phyloP scores from a whole-genome alignment of 2,113 vertebrate genomes.

The Solenodon paradoxus region DNA sequence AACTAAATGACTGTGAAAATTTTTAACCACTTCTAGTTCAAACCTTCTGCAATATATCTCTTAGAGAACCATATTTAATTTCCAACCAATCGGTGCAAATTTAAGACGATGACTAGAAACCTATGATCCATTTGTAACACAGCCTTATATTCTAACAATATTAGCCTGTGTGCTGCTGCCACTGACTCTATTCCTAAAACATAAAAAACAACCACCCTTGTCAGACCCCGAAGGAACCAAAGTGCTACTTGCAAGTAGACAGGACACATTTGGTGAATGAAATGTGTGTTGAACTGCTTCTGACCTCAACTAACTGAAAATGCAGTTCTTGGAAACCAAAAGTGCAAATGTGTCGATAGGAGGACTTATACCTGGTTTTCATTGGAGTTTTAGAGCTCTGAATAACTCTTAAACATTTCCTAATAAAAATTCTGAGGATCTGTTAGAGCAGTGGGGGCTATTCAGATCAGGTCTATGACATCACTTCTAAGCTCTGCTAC shows the following conservation, averaged over 20 bases:
- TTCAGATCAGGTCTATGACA: background rate
- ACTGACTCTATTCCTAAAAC: conserved; percentile 52
- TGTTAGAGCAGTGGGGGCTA: background rate
- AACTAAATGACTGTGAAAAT: background rate
- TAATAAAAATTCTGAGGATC: conserved; percentile 25
- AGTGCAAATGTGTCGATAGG: background rate
- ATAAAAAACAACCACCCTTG: conserved; percentile 42
- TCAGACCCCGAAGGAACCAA: conserved; percentile 61
- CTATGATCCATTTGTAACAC: conserved; percentile 38
- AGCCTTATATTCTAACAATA: conserved; percentile 60
- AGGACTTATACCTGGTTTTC: background rate
- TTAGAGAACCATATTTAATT: conserved; percentile 40
- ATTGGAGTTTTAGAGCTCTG: background rate
- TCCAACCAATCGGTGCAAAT: background rate
- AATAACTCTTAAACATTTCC: background rate
- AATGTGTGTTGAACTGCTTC: conserved; percentile 59
- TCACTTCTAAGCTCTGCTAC: background rate
- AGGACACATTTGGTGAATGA: conserved; percentile 66
- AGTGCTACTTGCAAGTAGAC: conserved; percentile 46
- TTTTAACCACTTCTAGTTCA: conserved; percentile 15
- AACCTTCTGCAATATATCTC: background rate
- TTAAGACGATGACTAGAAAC: conserved; percentile 14
- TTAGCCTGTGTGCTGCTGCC: conserved; percentile 11
- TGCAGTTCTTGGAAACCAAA: conserved; percentile 56
- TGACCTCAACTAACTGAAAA: conserved; percentile 54